Evolutionary conservation across 1,140 invertebrate genomes (phyloP), one percentile per base, ranked within the genome.

Genomic region (Thaumetopoea pityocampa): DNA sequence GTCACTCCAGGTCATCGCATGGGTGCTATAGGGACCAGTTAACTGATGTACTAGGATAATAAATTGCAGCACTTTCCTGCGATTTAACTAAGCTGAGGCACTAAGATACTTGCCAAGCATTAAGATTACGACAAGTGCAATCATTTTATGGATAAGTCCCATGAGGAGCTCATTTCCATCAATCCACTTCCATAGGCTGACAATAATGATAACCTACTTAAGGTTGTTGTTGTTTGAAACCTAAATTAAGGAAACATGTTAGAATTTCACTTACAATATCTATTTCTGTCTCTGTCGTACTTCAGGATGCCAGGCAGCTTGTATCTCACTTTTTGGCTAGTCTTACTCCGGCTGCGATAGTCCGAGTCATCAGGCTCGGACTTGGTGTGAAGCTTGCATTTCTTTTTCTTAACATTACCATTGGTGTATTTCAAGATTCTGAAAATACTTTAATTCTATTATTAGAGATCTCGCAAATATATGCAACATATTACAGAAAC

Each of bases 221-320:
- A 7, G 5, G 17, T n/a, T 32, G 10, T 32, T 32, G n/a, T n/a
- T n/a, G n/a, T 32, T n/a, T 15, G 14, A 32, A 1, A 2, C 17
- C 0, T 5, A 6, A 30, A 1, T 23, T 14, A 7, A 22, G 18
- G 1, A n/a, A 9, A 28, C 2, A 19, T 14, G 9, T 5, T 5
- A 9, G 15, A 9, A 17, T 33, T 7, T 26, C 6, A 26, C 6
- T 26, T 4, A n/a, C 24, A 1, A n/a, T 26, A n/a, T n/a, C 65
- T 56, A 18, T 66, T 52, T 33, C 36, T 38, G 4, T 67, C 51
- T 6, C 48, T 51, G 5, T 47, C 33, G 20, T 64, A 47, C 34
- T 71, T 71, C 33, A 68, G 41, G n/a, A 68, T 68, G 1, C 66
- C 63, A 2, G 52, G 42, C 19, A 67, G 49, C 15, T 59, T 65